Base-by-base conservation (phyloP, 2,113 vertebrate species). In the Melanerpes formicivorus region DNA sequence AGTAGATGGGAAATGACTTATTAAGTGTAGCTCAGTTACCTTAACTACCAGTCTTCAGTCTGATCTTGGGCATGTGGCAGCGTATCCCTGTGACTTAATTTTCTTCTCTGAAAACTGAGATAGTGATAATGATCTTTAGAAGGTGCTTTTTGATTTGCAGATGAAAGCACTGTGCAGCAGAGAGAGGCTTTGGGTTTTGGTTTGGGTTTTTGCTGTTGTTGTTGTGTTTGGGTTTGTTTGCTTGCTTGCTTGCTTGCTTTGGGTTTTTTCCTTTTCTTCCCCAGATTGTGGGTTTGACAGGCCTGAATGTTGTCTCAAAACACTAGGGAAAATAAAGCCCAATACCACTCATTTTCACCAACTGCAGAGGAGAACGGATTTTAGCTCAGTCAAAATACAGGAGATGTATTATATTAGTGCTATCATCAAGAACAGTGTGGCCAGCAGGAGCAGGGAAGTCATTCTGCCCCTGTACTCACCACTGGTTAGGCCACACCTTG, bases 51-150 rank as follows among this genome's bases (percentile, higher is more conserved):
- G 32, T 29, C 29, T 87, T 90, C 12, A 4, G 40, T 48, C 58
- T 89, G 67, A 94, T 88, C 40, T 74, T 66, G 34, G 79, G 65
- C 67, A 70, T 73, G 90, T 84, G 73, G 46, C 71, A 91, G 90
- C 87, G 70, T 15, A 90, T 78, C 27, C 37, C 15, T 40, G 42
- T 69, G 48, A 88, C 71, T 55, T 79, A 83, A 56, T 96, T 94
- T 94, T 74, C 84, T 90, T 92, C 48, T 78, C 83, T 88, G 88
- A 88, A 94, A 95, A 93, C 9, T 81, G 77, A 91, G 77, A 58
- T 86, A 90, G 29, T n/a, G 22, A 91, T 86, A 90, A n/a, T n/a
- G 22, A 91, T 88, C 91, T 85, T 77, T 81, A 72, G 60, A 89
- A 88, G 46, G 50, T 46, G 29, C 26, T 30, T 94, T 94, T 90